These are phyloP conservation scores for Pipra filicauda DNA, from an alignment of 2,113 vertebrate genomes.

Conservation along the genomic window DNA sequence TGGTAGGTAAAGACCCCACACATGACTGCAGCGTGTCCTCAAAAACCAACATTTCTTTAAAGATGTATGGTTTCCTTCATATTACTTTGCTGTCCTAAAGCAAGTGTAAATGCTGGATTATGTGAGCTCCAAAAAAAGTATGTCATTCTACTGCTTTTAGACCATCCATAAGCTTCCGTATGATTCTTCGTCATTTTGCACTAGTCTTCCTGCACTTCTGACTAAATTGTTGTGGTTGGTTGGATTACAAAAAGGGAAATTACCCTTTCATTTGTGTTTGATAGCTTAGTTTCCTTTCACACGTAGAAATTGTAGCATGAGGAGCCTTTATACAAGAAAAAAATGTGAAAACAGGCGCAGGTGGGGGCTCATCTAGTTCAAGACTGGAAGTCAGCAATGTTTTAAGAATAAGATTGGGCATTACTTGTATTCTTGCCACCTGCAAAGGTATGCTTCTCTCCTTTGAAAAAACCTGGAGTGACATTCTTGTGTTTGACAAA, in stretches of 20 bases:
- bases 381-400: not conserved
- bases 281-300: not conserved
- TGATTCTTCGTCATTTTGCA: not conserved
- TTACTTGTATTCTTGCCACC: not conserved
- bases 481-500: not conserved
- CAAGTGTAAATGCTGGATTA: not conserved
- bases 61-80: not conserved
- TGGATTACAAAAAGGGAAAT: not conserved
- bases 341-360: not conserved
- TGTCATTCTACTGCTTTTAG: not conserved
- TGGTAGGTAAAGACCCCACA: not conserved
- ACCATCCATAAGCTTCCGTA: not conserved
- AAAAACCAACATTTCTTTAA: not conserved
- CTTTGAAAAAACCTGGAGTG: not conserved
- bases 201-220: not conserved
- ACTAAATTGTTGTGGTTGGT: not conserved
- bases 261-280: not conserved
- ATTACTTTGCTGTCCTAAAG: not conserved
- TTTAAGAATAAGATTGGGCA: not conserved
- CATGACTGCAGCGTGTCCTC: not conserved
- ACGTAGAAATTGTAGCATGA: not conserved
- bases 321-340: not conserved
- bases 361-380: not conserved
- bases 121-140: not conserved
- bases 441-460: not conserved